phyloP scores from a whole-genome alignment of 1,140 invertebrate species.

The Anoplolepis gracilipes region DNA sequence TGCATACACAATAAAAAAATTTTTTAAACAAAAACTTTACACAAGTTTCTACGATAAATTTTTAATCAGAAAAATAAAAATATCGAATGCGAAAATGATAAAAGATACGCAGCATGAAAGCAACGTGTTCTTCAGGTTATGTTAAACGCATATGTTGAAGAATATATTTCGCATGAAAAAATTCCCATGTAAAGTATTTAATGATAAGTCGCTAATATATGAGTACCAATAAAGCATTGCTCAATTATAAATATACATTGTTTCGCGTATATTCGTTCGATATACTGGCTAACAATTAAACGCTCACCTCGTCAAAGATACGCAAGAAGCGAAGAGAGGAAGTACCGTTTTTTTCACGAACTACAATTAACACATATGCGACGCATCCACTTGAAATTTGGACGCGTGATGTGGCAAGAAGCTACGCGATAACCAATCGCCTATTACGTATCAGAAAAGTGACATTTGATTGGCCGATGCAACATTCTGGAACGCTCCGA shows the following conservation, averaged over 20 bases:
- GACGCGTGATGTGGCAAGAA: too few species aligned
- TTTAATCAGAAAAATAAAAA: not conserved
- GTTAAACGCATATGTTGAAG: not conserved
- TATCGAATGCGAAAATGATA: not conserved
- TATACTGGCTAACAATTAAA: not conserved
- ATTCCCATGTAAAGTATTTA: not conserved
- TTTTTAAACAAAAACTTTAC: not conserved
- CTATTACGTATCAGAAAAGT: too few species aligned
- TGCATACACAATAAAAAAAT: not conserved
- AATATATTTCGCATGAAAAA: not conserved
- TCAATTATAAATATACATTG: not conserved
- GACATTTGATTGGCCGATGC: not conserved
- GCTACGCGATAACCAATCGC: too few species aligned
- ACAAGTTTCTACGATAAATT: not conserved
- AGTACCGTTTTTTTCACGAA: not conserved
- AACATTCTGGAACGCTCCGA: too few species aligned
- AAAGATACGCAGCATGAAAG: not conserved
- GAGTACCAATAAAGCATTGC: not conserved
- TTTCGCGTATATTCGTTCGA: too few species aligned
- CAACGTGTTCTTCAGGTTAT: constrained; percentile 30
- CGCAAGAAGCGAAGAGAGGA: not conserved
- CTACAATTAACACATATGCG: too few species aligned
- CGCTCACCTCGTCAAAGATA: not conserved
- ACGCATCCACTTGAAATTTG: too few species aligned
- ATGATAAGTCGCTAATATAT: not conserved